Percentiles rank a stretch among this genome's conserved stretches.
Conservation (phyloP, 2,797 vertebrate genomes). For the Nasua narica region DNA sequence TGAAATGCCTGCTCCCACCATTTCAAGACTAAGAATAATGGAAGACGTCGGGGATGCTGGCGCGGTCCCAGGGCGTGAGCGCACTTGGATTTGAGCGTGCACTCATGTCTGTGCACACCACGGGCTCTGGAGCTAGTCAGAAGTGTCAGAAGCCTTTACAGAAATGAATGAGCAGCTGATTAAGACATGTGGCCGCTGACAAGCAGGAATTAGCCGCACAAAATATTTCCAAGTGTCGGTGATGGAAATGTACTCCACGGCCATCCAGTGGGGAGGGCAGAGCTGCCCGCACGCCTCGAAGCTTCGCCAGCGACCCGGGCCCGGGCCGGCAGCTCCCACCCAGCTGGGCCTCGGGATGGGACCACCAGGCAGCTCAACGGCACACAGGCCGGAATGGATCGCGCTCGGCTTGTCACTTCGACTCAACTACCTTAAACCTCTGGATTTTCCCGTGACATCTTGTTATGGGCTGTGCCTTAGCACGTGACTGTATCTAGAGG, state of each 20-base stretch:
- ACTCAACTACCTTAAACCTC: background rate
- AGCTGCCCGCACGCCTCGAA: conserved; percentile 1
- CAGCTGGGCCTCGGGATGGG: background rate
- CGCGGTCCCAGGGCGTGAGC: conserved; percentile 51
- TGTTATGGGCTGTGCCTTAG: background rate
- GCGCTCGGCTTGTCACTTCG: background rate
- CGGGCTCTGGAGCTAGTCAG: conserved; percentile 40
- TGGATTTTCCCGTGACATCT: background rate
- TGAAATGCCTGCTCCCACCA: conserved; percentile 70
- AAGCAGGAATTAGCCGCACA: conserved; percentile 66
- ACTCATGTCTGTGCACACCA: background rate
- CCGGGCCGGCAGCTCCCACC: background rate
- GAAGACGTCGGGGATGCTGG: conserved; percentile 60
- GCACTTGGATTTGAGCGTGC: background rate
- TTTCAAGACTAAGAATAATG: conserved; percentile 72
- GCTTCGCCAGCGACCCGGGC: background rate
- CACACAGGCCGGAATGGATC: background rate
- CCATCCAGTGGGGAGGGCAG: background rate
- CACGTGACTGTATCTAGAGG: background rate
- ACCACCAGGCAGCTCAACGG: background rate
- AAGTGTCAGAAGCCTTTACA: conserved; percentile 63
- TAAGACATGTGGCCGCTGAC: conserved; percentile 64
- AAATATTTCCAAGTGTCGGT: conserved; percentile 63
- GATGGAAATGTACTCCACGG: conserved; percentile 2
- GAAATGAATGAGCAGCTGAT: conserved; percentile 69